A percentile compares a stretch with the other conserved stretches of the same genome.
phyloP scores from a whole-genome alignment of 2,888 invertebrate species.

The Epirrhoe alternata region DNA sequence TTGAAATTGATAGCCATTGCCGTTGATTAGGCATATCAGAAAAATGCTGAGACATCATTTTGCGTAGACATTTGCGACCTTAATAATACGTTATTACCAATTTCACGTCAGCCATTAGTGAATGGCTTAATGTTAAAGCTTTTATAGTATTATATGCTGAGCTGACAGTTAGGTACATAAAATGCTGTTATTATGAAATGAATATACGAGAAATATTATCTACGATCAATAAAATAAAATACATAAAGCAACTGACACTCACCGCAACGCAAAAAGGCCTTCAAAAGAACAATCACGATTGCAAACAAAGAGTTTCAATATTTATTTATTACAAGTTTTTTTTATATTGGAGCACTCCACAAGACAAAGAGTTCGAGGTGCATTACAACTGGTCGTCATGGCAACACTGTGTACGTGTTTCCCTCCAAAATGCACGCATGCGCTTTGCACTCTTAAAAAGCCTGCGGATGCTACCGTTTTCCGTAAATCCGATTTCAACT shows the following conservation, averaged over 20 bases:
- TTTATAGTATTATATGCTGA: not conserved
- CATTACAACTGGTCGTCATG: slow-evolving; percentile 68
- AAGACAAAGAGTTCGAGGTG: slow-evolving; percentile 56
- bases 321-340: slow-evolving; percentile 24
- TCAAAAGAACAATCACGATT: slow-evolving; percentile 36
- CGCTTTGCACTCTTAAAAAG: slow-evolving; percentile 54
- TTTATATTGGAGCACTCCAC: slow-evolving; percentile 45
- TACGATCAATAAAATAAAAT: slow-evolving; percentile 11
- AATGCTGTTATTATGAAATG: not conserved
- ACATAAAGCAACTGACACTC: slow-evolving; percentile 46
- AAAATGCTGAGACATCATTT: not conserved
- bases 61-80: not conserved
- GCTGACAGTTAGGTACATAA: not conserved
- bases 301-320: slow-evolving; percentile 18
- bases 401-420: slow-evolving; percentile 76
- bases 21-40: not conserved
- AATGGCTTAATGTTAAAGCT: not conserved
- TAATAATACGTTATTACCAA: slow-evolving; percentile 10
- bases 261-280: slow-evolving; percentile 60
- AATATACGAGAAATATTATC: not conserved
- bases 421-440: slow-evolving; percentile 82
- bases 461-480: slow-evolving; percentile 23
- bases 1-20: slow-evolving; percentile 3
- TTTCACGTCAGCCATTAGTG: slow-evolving; percentile 8
- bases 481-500: slow-evolving; percentile 46